These are phyloP conservation scores for Hypselothyrea guttata DNA, from an alignment of 2,888 invertebrate species.

Conservation along the genomic window DNA sequence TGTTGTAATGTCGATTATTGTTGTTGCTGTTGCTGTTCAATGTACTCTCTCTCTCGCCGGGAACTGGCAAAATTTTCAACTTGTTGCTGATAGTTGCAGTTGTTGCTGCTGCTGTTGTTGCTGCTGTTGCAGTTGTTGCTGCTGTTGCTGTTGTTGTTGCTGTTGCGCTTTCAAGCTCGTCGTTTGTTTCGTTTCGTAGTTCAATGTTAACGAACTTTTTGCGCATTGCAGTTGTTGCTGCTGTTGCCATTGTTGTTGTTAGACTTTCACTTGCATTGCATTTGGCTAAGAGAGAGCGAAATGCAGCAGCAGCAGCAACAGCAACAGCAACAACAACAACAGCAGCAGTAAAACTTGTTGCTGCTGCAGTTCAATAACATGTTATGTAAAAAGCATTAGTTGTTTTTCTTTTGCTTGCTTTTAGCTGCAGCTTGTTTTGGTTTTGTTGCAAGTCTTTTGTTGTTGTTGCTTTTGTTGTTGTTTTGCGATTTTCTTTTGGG, in stretches of 20 bases:
- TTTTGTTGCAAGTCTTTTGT: conserved; percentile 22
- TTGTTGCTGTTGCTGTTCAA: conserved; percentile 36
- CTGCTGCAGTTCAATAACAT: conserved; percentile 80
- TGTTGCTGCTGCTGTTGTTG: conserved; percentile 21
- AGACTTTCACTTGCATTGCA: conserved; percentile 81
- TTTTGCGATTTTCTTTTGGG: conserved; percentile 3
- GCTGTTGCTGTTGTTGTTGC: neutral
- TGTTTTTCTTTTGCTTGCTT: conserved; percentile 17
- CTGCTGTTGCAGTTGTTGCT: conserved; percentile 14
- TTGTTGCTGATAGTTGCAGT: conserved; percentile 13
- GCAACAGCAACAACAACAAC: conserved; percentile 26
- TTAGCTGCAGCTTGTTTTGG: conserved; percentile 37
- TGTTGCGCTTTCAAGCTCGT: conserved; percentile 7
- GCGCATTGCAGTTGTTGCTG: conserved; percentile 25
- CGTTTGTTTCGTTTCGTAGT: conserved; percentile 70
- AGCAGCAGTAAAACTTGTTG: conserved; percentile 49
- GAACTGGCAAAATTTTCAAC: conserved; percentile 11
- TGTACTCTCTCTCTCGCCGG: conserved; percentile 33
- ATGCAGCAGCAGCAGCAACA: conserved; percentile 34
- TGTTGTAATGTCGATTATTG: conserved; percentile 63
- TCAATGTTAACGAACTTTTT: conserved; percentile 81
- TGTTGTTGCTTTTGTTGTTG: conserved; percentile 25
- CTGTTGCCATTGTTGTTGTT: conserved; percentile 42
- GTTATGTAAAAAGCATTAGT: conserved; percentile 80
- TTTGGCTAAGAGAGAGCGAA: conserved; percentile 70